phyloP scores from a whole-genome alignment of 2,797 vertebrate species.

The Schizopygopsis malacanthus region DNA sequence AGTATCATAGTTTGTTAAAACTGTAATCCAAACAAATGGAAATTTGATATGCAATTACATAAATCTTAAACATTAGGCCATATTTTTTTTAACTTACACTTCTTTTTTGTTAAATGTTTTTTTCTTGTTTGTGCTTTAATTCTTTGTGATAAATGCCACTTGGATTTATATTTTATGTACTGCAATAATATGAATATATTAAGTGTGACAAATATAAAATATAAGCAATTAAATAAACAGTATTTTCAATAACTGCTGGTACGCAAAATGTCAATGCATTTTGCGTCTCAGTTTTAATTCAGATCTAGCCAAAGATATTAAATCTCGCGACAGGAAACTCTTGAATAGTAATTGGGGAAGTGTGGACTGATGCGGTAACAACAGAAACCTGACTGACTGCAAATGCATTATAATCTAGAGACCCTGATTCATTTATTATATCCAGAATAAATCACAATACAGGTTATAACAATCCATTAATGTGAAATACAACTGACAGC shows the following conservation, averaged over 20 bases:
- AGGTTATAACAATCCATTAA: neutral
- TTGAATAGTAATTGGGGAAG: slow-evolving; percentile 36
- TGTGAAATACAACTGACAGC: neutral
- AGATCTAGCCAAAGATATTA: neutral
- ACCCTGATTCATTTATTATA: neutral
- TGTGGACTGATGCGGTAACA: slow-evolving; percentile 24
- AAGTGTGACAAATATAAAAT: neutral
- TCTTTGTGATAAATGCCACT: neutral
- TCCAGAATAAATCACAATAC: neutral
- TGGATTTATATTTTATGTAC: neutral
- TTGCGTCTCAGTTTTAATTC: neutral
- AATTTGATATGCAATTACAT: neutral
- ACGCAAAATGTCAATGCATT: neutral
- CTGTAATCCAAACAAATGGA: neutral
- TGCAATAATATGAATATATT: neutral
- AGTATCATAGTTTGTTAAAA: neutral
- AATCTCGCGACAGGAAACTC: neutral
- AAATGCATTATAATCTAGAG: neutral
- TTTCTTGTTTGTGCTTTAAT: neutral
- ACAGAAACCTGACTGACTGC: neutral
- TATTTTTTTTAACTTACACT: neutral
- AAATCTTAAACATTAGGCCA: neutral
- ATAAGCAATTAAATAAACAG: neutral
- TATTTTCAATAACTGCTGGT: neutral
- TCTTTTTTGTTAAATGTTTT: neutral